Conservation (phyloP, 2,113 vertebrate species). For the Hystrix brachyura region DNA sequence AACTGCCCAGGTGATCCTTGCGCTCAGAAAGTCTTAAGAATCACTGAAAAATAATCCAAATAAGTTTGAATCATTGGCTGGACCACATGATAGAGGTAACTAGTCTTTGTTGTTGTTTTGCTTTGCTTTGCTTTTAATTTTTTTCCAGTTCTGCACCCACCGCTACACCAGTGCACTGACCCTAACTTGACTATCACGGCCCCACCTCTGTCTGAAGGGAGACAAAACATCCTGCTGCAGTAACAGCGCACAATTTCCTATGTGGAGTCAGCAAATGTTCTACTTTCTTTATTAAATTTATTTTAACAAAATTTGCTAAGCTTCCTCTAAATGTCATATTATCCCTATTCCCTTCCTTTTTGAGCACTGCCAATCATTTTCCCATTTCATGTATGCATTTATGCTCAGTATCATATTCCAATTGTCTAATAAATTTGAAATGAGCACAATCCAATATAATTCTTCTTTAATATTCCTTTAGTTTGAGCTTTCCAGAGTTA, state of each 20-base stretch:
- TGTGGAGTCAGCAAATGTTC: slow-evolving; percentile 35
- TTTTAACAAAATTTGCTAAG: slow-evolving; percentile 64
- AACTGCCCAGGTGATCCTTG: background rate
- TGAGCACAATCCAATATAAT: slow-evolving; percentile 45
- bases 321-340: background rate
- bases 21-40: background rate
- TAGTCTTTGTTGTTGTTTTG: background rate
- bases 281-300: slow-evolving; percentile 58
- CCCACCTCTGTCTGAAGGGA: background rate
- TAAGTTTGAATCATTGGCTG: background rate
- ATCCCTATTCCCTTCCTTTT: background rate
- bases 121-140: background rate
- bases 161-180: background rate
- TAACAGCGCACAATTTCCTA: slow-evolving; percentile 36
- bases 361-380: slow-evolving; percentile 57
- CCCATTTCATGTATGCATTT: slow-evolving; percentile 19
- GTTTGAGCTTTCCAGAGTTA: slow-evolving; percentile 55
- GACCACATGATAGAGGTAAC: background rate
- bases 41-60: background rate
- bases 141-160: background rate
- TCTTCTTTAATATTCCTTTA: slow-evolving; percentile 65
- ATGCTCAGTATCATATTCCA: slow-evolving; percentile 24
- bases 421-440: slow-evolving; percentile 70
- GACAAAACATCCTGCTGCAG: background rate
- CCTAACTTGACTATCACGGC: background rate